Conservation (phyloP, 1,140 invertebrate genomes). For the Lineus longissimus region DNA sequence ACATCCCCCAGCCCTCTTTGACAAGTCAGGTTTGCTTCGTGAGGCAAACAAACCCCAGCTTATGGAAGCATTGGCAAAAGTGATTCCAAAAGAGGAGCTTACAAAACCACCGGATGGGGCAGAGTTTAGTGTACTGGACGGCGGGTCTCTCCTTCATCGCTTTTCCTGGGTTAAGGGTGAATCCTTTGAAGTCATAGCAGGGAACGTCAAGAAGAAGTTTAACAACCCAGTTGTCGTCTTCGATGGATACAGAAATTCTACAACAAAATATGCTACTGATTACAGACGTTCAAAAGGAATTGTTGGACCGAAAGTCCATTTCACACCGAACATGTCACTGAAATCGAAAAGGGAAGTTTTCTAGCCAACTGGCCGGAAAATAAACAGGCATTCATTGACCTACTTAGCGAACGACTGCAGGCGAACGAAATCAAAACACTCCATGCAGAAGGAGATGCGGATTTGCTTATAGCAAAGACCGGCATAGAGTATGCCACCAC, state of each 20-base stretch:
- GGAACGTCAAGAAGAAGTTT: background rate
- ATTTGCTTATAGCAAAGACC: background rate
- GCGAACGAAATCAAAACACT: background rate
- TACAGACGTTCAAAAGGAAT: background rate
- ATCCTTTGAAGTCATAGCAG: conserved; percentile 2
- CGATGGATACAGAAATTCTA: background rate
- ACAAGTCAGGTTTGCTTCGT: conserved; percentile 15
- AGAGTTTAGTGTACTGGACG: conserved; percentile 25
- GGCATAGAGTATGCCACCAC: background rate
- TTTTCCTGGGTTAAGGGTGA: conserved; percentile 8
- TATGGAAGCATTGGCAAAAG: conserved; percentile 20
- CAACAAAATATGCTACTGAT: conserved; percentile 1
- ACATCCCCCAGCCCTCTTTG: conserved; percentile 21
- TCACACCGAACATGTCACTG: background rate
- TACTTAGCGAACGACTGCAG: background rate
- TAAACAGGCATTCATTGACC: background rate
- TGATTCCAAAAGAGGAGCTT: background rate
- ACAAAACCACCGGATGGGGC: background rate
- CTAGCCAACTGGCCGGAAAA: conserved; percentile 5
- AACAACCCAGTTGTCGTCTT: background rate
- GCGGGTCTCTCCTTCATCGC: conserved; percentile 16
- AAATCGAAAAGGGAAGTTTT: conserved; percentile 15
- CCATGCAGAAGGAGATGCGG: conserved; percentile 4
- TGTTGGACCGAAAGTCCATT: background rate
- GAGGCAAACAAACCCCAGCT: conserved; percentile 17